Evolutionary conservation across 1,140 invertebrate genomes (phyloP), one percentile per base, ranked within the genome.

Genomic region (Drosophila ananassae): DNA sequence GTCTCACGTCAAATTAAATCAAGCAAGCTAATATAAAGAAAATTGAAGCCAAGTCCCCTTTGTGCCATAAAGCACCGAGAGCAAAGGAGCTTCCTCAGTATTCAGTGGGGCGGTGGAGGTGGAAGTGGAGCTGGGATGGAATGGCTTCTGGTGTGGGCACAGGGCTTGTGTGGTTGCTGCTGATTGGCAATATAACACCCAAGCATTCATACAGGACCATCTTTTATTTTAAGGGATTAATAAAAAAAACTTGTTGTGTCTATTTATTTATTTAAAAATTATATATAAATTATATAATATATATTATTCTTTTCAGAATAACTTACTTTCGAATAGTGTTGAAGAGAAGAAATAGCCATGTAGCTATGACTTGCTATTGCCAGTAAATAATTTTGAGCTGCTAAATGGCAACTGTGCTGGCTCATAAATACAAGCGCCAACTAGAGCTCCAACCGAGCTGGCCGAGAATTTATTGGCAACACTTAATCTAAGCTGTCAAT

Each of bases 1-100:
- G 83, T 89, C 83, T 89, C 83, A 89, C 84, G 83, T 89, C 83
- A 89, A 89, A 89, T 89, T 89, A 89, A 89, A 89, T 89, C 83
- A 89, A 79, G 83, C 64, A 79, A 61, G n/a, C n/a, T 89, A 89
- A 89, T 89, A 89, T 89, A 89, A 89, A 89, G 83, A 89, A 89
- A 89, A 89, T 89, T 89, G 83, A 89, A 87, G 83, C 72, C 84
- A 89, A 71, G 56, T 89, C 83, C 83, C 83, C 51, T 89, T 89
- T 83, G 83, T 77, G 60, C 83, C 73, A 89, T 89, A 89, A 89
- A 85, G 60, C 73, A 89, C 34, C 39, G 50, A 34, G 46, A 10
- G 28, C 57, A 24, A 56, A 61, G 44, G 53, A 56, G 32, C 61
- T 59, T 37, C 37, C 7, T 17, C 17, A 28, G 37, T 28, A 30